Conservation (phyloP, 1,140 invertebrate species). For the Pogonus chalceus region DNA sequence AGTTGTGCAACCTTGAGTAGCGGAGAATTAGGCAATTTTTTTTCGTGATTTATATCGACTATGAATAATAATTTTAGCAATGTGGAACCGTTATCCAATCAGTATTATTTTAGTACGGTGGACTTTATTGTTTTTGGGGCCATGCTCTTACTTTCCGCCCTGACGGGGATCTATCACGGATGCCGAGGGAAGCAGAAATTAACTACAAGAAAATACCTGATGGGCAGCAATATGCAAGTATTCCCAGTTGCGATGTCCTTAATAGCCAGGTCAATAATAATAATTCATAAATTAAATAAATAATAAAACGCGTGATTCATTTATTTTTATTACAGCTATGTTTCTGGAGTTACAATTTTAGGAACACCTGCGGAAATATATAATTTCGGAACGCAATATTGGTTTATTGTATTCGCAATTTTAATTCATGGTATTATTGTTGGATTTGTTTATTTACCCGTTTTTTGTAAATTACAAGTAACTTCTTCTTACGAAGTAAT, state of each 20-base stretch:
- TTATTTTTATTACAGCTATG: constrained; percentile 49
- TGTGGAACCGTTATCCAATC: neutral
- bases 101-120: constrained; percentile 34
- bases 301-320: neutral
- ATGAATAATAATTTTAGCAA: neutral
- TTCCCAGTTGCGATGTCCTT: constrained; percentile 76
- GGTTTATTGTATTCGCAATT: constrained; percentile 59
- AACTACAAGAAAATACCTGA: constrained; percentile 55
- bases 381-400: constrained; percentile 73
- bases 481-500: constrained; percentile 76
- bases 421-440: constrained; percentile 56
- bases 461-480: constrained; percentile 68
- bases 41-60: neutral
- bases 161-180: constrained; percentile 65
- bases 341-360: constrained; percentile 80
- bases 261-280: constrained; percentile 64
- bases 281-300: neutral
- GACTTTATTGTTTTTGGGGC: constrained; percentile 53
- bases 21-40: neutral
- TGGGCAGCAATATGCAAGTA: constrained; percentile 60
- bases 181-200: constrained; percentile 37
- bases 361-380: constrained; percentile 83
- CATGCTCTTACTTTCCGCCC: constrained; percentile 51
- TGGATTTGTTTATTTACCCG: constrained; percentile 65
- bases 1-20: neutral